Evolutionary conservation across 2,113 vertebrate genomes (phyloP).

Genomic region (Aythya baeri): DNA sequence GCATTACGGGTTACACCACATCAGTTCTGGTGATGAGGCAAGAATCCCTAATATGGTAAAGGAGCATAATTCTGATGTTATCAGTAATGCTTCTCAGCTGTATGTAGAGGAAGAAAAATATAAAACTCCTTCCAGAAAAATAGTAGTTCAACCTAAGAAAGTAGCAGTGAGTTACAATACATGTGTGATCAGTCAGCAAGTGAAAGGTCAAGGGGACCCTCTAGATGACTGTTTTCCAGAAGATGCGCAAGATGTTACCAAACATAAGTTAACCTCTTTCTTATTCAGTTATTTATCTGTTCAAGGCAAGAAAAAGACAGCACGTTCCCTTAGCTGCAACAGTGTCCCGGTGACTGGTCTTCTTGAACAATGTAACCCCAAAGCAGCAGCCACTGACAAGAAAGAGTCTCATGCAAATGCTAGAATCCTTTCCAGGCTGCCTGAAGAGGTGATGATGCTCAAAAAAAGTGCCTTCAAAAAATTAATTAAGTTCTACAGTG

Average conservation of each 20-base stretch:
- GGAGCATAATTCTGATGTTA: neutral
- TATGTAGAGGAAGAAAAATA: slow-evolving; percentile 7
- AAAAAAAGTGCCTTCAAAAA: slow-evolving; percentile 86
- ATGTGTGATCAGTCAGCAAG: neutral
- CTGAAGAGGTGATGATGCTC: slow-evolving; percentile 80
- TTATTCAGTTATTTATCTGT: slow-evolving; percentile 77
- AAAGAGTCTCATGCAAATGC: slow-evolving; percentile 20
- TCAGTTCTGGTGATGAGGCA: slow-evolving; percentile 6
- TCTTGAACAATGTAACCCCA: slow-evolving; percentile 59
- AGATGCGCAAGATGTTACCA: slow-evolving; percentile 48
- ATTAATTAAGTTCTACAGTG: slow-evolving; percentile 91
- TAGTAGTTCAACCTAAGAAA: slow-evolving; percentile 66
- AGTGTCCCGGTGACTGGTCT: slow-evolving; percentile 75
- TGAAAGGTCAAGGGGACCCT: slow-evolving; percentile 29
- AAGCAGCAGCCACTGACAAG: slow-evolving; percentile 37
- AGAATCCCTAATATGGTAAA: neutral
- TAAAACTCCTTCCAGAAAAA: slow-evolving; percentile 48
- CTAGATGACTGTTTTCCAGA: slow-evolving; percentile 74
- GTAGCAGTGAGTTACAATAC: neutral
- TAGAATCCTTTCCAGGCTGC: slow-evolving; percentile 75
- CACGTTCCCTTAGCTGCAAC: slow-evolving; percentile 90
- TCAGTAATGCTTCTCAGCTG: neutral
- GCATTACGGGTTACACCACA: slow-evolving; percentile 38
- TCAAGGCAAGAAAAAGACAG: slow-evolving; percentile 80
- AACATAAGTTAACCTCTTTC: slow-evolving; percentile 80